Base-by-base conservation (phyloP, 2,888 invertebrate species). In the Ferrisia virgata region DNA sequence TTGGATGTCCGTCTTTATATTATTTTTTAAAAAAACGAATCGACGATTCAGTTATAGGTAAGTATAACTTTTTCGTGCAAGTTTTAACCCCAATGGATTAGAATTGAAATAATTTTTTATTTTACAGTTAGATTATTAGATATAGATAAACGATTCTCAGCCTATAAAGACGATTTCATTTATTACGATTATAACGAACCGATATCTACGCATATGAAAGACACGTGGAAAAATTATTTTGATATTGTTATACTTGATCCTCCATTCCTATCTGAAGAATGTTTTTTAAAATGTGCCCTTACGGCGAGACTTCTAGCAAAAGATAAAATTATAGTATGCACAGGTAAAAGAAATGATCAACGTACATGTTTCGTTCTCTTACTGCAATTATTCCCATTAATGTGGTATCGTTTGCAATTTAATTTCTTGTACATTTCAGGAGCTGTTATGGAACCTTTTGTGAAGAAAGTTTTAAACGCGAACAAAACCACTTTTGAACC, bases 171-270 rank as follows among this genome's bases (percentile, higher is more conserved):
- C 0, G 93, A 96, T 88, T 98, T 94, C 89, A 90, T 94, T 58
- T 92, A 92, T 86, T 99, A 97, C 88, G 97, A 99, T 89, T 98
- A 97, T 88, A 96, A 95, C 87, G 88, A 90, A 13, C 96, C 96
- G 0, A 90, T 94, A 13, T 28, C 72, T n/a, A 13, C 28, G n/a
- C 91, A 92, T 79, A 87, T 95, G 15, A 92, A 93, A 0, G 88
- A 90, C 40, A 92, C 93, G 13, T 89, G 92, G 15, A 87, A 90
- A 1, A 89, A 89, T 28, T 88, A 90, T 76, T 97, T 93, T 88
- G 95, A 97, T 89, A 88, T 98, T 31, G 94, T 98, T 0, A 90
- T 99, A 83, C 96, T 94, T 0, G 98, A 99, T 90, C 98, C 99
- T 0, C 99, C 99, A 0, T 98, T 98, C 89, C 90, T 99, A 2